These are phyloP conservation scores for Aethina tumida DNA, from an alignment of 1,140 invertebrate genomes.

Conservation along the genomic window DNA sequence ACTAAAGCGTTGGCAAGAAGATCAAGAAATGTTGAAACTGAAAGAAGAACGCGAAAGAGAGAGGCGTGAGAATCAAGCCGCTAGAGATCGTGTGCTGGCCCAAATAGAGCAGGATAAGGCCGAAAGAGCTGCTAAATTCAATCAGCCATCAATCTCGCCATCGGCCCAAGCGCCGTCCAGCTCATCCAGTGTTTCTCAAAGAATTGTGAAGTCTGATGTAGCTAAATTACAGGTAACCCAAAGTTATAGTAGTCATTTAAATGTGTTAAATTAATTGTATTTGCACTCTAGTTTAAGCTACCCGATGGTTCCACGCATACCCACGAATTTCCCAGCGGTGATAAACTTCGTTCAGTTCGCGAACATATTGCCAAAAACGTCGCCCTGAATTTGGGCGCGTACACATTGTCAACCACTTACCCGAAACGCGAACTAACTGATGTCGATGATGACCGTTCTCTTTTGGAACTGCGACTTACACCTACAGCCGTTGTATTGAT, in stretches of 20 bases:
- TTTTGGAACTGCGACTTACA: constrained; percentile 60
- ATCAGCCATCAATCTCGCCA: constrained; percentile 8
- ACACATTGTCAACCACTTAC: constrained; percentile 67
- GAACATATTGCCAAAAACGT: constrained; percentile 32
- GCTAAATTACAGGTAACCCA: constrained; percentile 1
- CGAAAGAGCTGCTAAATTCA: constrained; percentile 39
- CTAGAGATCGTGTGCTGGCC: constrained; percentile 55
- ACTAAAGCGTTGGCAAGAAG: constrained; percentile 58
- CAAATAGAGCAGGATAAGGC: constrained; percentile 68
- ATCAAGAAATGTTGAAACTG: constrained; percentile 60
- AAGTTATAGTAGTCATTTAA: background rate
- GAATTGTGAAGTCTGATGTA: background rate
- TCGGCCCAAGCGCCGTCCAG: background rate
- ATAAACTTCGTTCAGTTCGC: constrained; percentile 35
- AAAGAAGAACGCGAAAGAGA: constrained; percentile 60
- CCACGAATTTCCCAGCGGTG: constrained; percentile 32
- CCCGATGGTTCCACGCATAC: constrained; percentile 56
- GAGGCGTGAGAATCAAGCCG: constrained; percentile 55
- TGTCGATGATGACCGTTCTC: constrained; percentile 48
- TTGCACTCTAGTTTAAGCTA: constrained; percentile 75
- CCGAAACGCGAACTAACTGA: constrained; percentile 62
- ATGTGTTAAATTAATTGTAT: too few relatives aligned
- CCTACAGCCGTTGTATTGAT: constrained; percentile 74
- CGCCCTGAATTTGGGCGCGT: constrained; percentile 43
- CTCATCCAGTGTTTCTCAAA: background rate